phyloP scores from a whole-genome alignment of 2,113 vertebrate genomes.

The Trogon melanurus region DNA sequence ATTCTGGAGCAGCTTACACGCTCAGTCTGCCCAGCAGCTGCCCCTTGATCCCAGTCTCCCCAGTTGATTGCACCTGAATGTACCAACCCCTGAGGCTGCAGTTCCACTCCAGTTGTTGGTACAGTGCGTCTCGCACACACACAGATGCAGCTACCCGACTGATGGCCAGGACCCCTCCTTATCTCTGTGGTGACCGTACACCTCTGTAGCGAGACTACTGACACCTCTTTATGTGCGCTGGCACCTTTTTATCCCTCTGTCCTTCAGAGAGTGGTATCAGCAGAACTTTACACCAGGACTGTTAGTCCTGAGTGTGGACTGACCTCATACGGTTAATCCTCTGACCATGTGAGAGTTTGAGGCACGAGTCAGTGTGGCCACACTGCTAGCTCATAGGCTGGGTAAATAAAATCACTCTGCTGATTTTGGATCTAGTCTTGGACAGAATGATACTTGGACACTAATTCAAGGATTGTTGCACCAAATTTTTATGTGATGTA shows the following conservation, averaged over 20 bases:
- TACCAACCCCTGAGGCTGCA: not conserved
- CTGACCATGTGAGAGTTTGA: not conserved
- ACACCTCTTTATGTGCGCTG: not conserved
- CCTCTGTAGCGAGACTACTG: not conserved
- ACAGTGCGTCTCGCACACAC: rapidly evolving
- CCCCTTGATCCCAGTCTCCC: not conserved
- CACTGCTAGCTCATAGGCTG: rapidly evolving
- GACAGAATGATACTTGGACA: not conserved
- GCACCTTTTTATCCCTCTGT: not conserved
- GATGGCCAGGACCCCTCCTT: not conserved
- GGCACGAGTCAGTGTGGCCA: not conserved
- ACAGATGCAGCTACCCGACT: not conserved
- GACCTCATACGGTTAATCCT: not conserved
- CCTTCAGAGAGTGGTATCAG: not conserved
- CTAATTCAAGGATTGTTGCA: not conserved
- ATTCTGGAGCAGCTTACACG: not conserved
- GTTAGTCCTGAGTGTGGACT: not conserved
- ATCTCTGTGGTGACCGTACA: not conserved
- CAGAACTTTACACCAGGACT: not conserved
- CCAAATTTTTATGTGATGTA: not conserved
- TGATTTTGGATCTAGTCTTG: not conserved
- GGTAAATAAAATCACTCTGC: not conserved
- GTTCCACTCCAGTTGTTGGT: not conserved
- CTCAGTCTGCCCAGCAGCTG: not conserved
- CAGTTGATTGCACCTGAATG: not conserved